phyloP scores from a whole-genome alignment of 2,797 vertebrate genomes.

The Syndactyla subalaris region DNA sequence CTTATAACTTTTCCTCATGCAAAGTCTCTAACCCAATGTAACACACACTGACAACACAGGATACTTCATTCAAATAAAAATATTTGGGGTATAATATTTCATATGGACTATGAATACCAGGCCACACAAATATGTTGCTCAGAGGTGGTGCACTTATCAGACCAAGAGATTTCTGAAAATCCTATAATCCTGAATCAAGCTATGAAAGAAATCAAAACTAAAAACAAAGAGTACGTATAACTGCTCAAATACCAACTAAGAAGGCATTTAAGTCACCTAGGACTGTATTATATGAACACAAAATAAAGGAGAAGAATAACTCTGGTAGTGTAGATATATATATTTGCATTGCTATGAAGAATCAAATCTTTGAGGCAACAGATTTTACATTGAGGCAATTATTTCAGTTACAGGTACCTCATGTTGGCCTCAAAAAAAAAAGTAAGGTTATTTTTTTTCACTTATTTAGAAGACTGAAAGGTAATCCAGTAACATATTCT shows the following conservation, averaged over 20 bases:
- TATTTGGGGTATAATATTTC: neutral
- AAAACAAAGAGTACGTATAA: neutral
- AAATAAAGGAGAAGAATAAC: neutral
- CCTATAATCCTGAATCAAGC: neutral
- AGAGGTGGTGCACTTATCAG: neutral
- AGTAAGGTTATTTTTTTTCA: rapidly evolving
- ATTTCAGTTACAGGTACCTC: neutral
- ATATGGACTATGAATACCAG: neutral
- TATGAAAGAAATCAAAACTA: neutral
- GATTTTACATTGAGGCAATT: neutral
- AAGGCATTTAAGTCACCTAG: neutral
- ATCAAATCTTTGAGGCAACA: neutral
- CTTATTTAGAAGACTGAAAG: neutral
- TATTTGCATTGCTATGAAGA: neutral
- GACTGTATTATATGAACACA: neutral
- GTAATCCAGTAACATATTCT: neutral
- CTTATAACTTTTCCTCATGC: neutral
- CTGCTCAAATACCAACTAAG: neutral
- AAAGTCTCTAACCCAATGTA: neutral
- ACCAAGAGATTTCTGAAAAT: neutral
- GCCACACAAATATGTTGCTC: neutral
- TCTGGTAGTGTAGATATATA: neutral
- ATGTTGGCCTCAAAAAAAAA: neutral
- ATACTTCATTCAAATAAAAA: neutral
- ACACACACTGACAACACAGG: neutral